These are phyloP conservation scores for Camelus bactrianus DNA, from an alignment of 2,113 vertebrate genomes.

Conservation along the genomic window DNA sequence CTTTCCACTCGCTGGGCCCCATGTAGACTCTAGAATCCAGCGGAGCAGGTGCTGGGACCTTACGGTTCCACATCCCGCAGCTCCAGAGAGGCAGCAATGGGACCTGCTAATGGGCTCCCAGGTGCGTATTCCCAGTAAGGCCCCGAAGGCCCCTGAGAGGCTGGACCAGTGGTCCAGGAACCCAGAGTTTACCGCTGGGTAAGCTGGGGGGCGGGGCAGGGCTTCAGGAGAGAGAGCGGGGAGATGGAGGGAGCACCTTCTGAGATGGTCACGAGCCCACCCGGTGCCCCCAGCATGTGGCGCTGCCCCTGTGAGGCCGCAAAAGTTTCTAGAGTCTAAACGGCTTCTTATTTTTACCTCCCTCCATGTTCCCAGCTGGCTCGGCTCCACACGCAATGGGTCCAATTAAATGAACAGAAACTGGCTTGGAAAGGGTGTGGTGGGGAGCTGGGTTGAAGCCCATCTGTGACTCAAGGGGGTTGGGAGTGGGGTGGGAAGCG, in stretches of 20 bases:
- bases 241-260: accelerated
- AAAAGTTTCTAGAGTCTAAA: background rate
- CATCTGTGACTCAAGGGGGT: constrained; percentile 58
- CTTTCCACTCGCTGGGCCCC: too few relatives aligned
- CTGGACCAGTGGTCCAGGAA: accelerated
- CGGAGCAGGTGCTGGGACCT: too few relatives aligned
- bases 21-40: too few relatives aligned
- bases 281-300: background rate
- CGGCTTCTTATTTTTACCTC: background rate
- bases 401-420: constrained; percentile 60
- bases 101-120: background rate
- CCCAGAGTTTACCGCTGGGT: background rate
- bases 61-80: too few relatives aligned
- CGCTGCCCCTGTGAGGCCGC: background rate
- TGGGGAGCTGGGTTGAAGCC: constrained; percentile 36
- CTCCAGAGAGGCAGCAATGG: accelerated
- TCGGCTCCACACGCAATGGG: background rate
- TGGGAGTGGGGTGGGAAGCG: background rate
- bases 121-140: accelerated
- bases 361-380: constrained; percentile 60
- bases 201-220: background rate
- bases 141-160: background rate
- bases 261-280: background rate
- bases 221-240: background rate
- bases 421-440: background rate